A percentile compares a stretch with the other conserved stretches of the same genome.
phyloP scores from a whole-genome alignment of 1,140 invertebrate genomes.

The Bombus pascuorum region DNA sequence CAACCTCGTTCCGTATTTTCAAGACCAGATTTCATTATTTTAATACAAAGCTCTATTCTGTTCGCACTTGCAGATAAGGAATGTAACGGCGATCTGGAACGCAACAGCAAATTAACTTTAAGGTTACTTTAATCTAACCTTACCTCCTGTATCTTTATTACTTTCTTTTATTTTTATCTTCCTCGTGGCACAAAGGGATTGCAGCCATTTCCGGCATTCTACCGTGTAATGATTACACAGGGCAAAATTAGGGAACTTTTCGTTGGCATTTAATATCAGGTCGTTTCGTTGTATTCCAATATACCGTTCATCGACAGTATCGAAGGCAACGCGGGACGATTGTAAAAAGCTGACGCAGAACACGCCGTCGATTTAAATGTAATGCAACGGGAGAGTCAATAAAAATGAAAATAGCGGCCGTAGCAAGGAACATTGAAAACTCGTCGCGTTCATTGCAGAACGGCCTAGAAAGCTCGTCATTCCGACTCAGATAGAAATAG shows the following conservation, averaged over 20 bases:
- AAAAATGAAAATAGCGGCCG: slow-evolving; percentile 20
- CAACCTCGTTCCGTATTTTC: neutral
- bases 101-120: slow-evolving; percentile 23
- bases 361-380: slow-evolving; percentile 32
- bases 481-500: neutral
- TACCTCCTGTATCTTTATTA: neutral
- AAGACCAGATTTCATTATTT: neutral
- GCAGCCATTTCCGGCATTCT: neutral
- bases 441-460: neutral
- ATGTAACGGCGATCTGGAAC: neutral
- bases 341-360: slow-evolving; percentile 40
- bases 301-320: slow-evolving; percentile 9
- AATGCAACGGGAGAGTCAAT: slow-evolving; percentile 25
- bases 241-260: slow-evolving; percentile 11
- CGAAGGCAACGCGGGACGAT: slow-evolving; percentile 14
- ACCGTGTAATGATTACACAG: neutral
- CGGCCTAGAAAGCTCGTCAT: neutral
- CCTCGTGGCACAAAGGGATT: neutral
- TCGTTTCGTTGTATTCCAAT: slow-evolving; percentile 11
- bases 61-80: too few species aligned
- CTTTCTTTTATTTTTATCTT: neutral
- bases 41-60: neutral
- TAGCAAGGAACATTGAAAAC: neutral
- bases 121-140: too few species aligned
- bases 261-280: slow-evolving; percentile 21